Conservation (phyloP, 2,113 vertebrate species). For the Hemiscyllium ocellatum region DNA sequence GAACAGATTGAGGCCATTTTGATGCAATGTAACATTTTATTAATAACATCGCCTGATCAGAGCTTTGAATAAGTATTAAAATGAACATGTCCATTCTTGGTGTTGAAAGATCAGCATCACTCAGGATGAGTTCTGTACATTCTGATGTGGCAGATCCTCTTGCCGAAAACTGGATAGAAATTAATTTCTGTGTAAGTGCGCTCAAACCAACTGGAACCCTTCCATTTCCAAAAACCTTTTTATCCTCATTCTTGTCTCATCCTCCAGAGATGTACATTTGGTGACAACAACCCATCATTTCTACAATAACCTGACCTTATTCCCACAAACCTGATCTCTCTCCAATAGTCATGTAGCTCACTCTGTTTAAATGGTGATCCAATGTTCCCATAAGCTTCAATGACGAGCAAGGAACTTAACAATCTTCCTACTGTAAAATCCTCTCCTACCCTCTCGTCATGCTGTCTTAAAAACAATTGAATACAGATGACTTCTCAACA, state of each 20-base stretch:
- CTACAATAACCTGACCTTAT: not conserved
- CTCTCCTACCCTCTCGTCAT: not conserved
- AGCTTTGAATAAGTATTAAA: not conserved
- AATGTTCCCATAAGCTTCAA: not conserved
- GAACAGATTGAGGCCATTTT: not conserved
- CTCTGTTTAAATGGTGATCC: not conserved
- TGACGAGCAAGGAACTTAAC: not conserved
- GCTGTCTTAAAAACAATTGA: not conserved
- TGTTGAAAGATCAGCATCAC: not conserved
- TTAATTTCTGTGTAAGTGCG: no score
- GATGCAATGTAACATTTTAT: not conserved
- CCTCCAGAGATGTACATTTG: not conserved
- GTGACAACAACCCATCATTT: not conserved
- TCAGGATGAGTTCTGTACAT: not conserved
- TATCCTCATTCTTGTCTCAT: not conserved
- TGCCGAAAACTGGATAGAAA: no score
- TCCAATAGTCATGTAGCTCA: not conserved
- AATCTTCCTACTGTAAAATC: not conserved
- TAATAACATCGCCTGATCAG: not conserved
- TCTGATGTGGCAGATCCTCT: not conserved
- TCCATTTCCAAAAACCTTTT: not conserved
- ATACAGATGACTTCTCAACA: not conserved
- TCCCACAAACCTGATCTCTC: not conserved
- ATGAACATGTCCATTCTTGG: not conserved
- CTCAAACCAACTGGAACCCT: not conserved